phyloP scores from a whole-genome alignment of 2,113 vertebrate species.

The Larimichthys polyactis region DNA sequence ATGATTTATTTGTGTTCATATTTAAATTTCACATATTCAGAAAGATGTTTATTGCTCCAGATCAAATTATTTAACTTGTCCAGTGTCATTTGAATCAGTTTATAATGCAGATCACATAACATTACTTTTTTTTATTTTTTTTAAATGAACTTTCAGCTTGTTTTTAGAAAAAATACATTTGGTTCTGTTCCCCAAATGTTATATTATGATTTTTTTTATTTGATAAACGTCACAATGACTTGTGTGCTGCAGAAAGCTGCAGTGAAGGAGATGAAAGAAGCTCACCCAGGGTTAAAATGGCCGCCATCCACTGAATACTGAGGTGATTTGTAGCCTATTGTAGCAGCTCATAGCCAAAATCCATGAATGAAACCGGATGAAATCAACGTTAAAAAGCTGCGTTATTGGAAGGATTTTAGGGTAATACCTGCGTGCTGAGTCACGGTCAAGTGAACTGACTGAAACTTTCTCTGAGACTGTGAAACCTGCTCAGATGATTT shows the following conservation, averaged over 20 bases:
- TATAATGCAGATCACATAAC: background rate
- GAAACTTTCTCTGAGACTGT: constrained; percentile 32
- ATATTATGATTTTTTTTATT: background rate
- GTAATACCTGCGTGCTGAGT: constrained; percentile 2
- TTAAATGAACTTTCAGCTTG: background rate
- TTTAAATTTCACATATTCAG: background rate
- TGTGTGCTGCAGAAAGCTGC: constrained; percentile 10
- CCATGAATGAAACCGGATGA: constrained; percentile 20
- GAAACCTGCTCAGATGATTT: constrained; percentile 41
- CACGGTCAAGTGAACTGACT: background rate
- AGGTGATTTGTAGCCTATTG: constrained; percentile 54
- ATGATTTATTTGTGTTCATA: background rate
- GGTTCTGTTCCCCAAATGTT: background rate
- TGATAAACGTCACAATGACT: background rate
- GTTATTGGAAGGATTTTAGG: background rate
- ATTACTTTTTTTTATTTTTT: background rate
- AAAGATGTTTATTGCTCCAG: background rate
- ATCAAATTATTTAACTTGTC: background rate
- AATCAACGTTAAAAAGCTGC: constrained; percentile 12
- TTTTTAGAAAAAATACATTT: fast-evolving
- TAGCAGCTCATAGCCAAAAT: constrained; percentile 19
- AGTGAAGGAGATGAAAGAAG: constrained; percentile 23
- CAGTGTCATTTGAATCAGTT: background rate
- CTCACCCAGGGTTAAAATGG: constrained; percentile 78
- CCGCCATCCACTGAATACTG: constrained; percentile 65